phyloP scores from a whole-genome alignment of 2,888 invertebrate genomes.

The Pandemis cinnamomeana region DNA sequence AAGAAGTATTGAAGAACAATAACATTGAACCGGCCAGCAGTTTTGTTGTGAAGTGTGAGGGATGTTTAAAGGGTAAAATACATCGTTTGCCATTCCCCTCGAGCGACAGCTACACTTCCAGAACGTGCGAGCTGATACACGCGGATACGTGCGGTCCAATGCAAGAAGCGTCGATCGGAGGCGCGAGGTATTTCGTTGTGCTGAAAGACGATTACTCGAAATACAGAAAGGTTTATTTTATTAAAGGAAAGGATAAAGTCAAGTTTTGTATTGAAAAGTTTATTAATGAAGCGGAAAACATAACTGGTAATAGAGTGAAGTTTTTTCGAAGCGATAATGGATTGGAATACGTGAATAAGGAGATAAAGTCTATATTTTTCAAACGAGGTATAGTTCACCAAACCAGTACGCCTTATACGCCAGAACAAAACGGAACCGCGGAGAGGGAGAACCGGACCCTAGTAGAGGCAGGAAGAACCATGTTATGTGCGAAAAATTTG shows the following conservation, averaged over 20 bases:
- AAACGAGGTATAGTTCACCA: conserved; percentile 51
- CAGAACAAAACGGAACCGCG: conserved; percentile 60
- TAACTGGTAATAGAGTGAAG: conserved; percentile 48
- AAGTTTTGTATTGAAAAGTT: conserved; percentile 42
- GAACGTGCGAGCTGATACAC: conserved; percentile 47
- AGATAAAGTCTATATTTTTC: conserved; percentile 44
- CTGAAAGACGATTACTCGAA: conserved; percentile 43
- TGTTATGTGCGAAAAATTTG: too few relatives aligned
- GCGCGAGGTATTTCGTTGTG: conserved; percentile 40
- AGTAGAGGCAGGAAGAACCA: too few relatives aligned
- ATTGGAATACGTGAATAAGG: conserved; percentile 50
- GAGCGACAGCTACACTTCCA: conserved; percentile 44
- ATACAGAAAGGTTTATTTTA: conserved; percentile 42
- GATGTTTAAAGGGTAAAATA: conserved; percentile 47
- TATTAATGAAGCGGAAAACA: conserved; percentile 48
- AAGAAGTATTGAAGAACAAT: conserved; percentile 40
- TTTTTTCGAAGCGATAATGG: conserved; percentile 52
- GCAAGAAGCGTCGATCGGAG: conserved; percentile 46
- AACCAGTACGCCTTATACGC: conserved; percentile 52
- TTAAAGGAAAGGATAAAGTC: conserved; percentile 41
- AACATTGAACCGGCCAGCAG: conserved; percentile 43
- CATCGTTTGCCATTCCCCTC: conserved; percentile 43
- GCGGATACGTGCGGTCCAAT: conserved; percentile 48
- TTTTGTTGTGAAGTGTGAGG: conserved; percentile 39
- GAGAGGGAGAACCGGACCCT: conserved; percentile 44